Percentiles rank a stretch among this genome's conserved stretches.
phyloP scores from a whole-genome alignment of 2,888 invertebrate species.

The Pediacus dermestoides region DNA sequence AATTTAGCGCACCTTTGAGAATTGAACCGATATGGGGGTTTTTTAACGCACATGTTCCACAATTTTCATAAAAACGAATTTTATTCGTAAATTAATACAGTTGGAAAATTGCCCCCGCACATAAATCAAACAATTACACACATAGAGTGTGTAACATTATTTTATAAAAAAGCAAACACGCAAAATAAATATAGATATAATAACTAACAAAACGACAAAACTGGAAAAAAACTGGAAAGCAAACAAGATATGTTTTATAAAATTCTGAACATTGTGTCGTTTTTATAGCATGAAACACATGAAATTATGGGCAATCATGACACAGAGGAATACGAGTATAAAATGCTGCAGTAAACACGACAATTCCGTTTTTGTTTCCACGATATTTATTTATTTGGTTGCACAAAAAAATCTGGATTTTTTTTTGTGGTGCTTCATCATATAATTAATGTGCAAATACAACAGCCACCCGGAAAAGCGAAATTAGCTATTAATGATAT shows the following conservation, averaged over 20 bases:
- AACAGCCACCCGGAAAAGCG: neutral
- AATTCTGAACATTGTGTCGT: conserved; percentile 31
- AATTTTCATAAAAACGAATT: too few species aligned
- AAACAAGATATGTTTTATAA: conserved; percentile 30
- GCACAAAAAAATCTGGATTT: too few species aligned
- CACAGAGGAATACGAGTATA: conserved; percentile 35
- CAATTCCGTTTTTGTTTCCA: conserved; percentile 31
- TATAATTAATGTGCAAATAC: neutral
- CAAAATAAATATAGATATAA: conserved; percentile 30
- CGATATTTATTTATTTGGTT: conserved; percentile 21
- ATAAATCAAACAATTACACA: too few species aligned
- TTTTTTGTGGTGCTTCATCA: neutral
- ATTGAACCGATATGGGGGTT: conserved; percentile 34
- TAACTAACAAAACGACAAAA: too few species aligned
- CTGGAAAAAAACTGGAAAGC: conserved; percentile 25
- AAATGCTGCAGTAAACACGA: conserved; percentile 35
- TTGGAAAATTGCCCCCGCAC: too few species aligned
- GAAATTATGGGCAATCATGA: conserved; percentile 39
- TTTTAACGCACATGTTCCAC: too few species aligned
- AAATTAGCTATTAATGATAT: conserved; percentile 2
- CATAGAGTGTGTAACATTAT: conserved; percentile 11
- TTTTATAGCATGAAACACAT: conserved; percentile 35
- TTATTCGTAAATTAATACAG: too few species aligned
- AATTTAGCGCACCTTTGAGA: conserved; percentile 43
- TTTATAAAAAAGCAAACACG: conserved; percentile 22